A percentile compares a stretch with the other conserved stretches of the same genome.
These are phyloP conservation scores for Psammodynastes pulverulentus DNA, from an alignment of 2,113 vertebrate species.

Conservation along the genomic window DNA sequence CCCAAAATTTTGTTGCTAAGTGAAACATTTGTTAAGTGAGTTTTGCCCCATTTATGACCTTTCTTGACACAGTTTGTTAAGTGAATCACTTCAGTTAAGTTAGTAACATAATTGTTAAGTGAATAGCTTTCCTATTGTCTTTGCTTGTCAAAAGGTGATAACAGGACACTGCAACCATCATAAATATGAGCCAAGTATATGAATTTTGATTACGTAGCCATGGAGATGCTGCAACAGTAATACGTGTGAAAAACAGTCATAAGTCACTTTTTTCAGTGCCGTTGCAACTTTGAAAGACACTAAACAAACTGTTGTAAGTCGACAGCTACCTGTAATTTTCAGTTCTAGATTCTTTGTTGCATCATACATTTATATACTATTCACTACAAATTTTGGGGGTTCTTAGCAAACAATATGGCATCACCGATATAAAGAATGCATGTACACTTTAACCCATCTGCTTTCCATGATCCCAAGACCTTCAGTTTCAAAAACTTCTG, in stretches of 20 bases:
- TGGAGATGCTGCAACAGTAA: neutral
- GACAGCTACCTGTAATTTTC: neutral
- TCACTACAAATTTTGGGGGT: neutral
- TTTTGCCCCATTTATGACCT: neutral
- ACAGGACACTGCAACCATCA: neutral
- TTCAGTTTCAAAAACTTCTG: neutral
- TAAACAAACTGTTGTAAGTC: neutral
- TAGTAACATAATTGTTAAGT: neutral
- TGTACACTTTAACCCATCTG: neutral
- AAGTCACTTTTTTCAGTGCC: neutral
- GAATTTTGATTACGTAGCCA: neutral
- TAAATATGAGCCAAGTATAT: neutral
- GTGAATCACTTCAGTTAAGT: neutral
- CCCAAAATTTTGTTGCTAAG: neutral
- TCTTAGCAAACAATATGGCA: neutral
- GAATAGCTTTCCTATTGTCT: neutral
- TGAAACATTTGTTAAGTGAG: neutral
- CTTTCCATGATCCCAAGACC: neutral
- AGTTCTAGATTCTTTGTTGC: neutral
- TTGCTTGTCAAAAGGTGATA: neutral
- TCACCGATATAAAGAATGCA: neutral
- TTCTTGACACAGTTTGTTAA: neutral
- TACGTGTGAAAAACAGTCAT: neutral
- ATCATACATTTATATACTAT: neutral
- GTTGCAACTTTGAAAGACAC: neutral